Evolutionary conservation across 2,113 vertebrate species (phyloP).

Genomic region (Microtus montanus): DNA sequence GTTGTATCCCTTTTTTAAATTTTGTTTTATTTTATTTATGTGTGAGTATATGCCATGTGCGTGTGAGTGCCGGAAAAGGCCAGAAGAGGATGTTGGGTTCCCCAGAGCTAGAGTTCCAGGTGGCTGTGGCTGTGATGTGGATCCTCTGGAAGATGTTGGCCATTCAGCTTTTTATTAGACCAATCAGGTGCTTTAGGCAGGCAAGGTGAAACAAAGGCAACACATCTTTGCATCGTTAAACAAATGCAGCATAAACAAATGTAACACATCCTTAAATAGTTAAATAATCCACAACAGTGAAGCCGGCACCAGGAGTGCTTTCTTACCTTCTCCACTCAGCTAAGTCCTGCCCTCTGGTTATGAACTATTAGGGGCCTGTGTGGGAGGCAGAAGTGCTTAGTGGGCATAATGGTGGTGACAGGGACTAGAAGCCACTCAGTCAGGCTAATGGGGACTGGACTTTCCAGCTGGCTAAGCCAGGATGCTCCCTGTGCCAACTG

Average conservation of each 20-base stretch:
- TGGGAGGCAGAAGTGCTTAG: not conserved
- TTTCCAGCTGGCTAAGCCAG: not conserved
- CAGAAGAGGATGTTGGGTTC: not conserved
- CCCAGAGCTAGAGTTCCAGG: not conserved
- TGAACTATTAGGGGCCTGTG: fast-evolving
- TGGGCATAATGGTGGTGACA: not conserved
- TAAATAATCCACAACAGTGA: not conserved
- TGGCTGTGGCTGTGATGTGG: not conserved
- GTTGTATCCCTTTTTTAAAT: not conserved
- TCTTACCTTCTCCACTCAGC: not conserved
- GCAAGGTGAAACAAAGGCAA: not conserved
- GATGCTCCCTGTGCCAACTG: not conserved
- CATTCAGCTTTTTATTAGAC: not conserved
- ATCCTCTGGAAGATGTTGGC: not conserved
- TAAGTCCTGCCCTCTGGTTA: too few relatives aligned
- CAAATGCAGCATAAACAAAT: not conserved
- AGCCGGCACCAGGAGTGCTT: not conserved
- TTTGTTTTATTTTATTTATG: not conserved
- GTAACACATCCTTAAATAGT: not conserved
- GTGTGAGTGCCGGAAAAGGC: too few relatives aligned
- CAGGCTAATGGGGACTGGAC: not conserved
- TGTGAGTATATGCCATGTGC: not conserved
- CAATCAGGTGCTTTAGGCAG: not conserved
- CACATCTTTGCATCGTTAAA: not conserved
- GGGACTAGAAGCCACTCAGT: not conserved